phyloP scores from a whole-genome alignment of 2,888 invertebrate species.

The Octonoba sinensis region DNA sequence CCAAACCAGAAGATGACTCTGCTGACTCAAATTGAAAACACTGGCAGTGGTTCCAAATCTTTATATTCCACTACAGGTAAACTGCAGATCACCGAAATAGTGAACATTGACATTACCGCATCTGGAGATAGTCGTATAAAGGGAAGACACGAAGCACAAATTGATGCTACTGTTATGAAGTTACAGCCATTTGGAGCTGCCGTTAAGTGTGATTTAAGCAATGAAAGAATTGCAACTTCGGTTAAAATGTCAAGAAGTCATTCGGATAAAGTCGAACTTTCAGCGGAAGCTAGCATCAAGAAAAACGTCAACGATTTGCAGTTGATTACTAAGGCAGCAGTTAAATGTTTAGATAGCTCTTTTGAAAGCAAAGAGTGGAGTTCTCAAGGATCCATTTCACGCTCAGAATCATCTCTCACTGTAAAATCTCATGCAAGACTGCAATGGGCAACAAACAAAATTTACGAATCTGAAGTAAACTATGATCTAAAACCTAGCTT shows the following conservation, averaged over 20 bases:
- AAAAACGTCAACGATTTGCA: not conserved
- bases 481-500: constrained; percentile 26
- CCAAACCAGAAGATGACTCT: constrained; percentile 34
- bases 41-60: not conserved
- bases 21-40: constrained; percentile 12
- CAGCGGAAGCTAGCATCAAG: not conserved
- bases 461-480: constrained; percentile 31
- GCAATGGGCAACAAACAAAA: constrained; percentile 11
- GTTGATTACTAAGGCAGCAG: not conserved
- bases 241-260: constrained; percentile 12
- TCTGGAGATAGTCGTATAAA: constrained; percentile 16
- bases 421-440: constrained; percentile 16
- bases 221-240: not conserved
- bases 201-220: constrained; percentile 6
- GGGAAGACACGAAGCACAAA: constrained; percentile 17
- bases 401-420: constrained; percentile 1
- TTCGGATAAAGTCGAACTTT: constrained; percentile 10
- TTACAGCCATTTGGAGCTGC: constrained; percentile 14
- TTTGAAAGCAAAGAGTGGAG: constrained; percentile 34
- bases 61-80: not conserved
- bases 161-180: constrained; percentile 23
- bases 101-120: constrained; percentile 13
- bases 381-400: not conserved
- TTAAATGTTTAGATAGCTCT: constrained; percentile 33
- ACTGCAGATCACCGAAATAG: constrained; percentile 22